Conservation (phyloP, 1,140 invertebrate species). For the Cephus cinctus region DNA sequence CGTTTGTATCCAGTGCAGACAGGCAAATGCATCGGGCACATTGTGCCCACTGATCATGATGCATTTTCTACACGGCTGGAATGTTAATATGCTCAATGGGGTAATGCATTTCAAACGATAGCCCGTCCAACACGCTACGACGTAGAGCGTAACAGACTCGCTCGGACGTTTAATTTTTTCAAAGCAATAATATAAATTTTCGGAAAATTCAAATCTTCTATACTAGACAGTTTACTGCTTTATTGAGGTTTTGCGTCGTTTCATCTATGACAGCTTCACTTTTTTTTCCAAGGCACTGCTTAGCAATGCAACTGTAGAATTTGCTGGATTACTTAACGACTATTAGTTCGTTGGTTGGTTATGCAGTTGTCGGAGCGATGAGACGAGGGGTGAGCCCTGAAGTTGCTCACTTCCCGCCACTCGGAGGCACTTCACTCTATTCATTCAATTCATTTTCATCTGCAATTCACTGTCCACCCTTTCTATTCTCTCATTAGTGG, state of each 20-base stretch:
- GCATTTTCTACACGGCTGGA: conserved; percentile 29
- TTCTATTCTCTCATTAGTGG: conserved; percentile 48
- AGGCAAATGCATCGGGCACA: conserved; percentile 38
- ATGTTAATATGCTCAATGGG: conserved; percentile 35
- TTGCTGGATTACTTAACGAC: too few relatives aligned
- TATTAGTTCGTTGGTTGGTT: too few relatives aligned
- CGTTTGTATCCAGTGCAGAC: conserved; percentile 32
- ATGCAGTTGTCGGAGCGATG: conserved; percentile 20
- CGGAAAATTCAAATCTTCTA: background rate
- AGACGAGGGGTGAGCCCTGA: conserved; percentile 12
- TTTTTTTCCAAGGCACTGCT: too few relatives aligned
- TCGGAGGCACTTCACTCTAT: conserved; percentile 49
- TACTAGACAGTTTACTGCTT: background rate
- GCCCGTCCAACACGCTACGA: conserved; percentile 18
- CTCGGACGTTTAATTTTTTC: too few relatives aligned
- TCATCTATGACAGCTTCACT: background rate
- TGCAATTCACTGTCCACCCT: conserved; percentile 45
- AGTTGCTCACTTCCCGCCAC: conserved; percentile 56
- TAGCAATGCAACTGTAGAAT: too few relatives aligned
- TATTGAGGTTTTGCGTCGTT: background rate
- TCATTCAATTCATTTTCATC: conserved; percentile 55
- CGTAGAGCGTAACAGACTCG: too few relatives aligned
- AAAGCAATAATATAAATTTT: too few relatives aligned
- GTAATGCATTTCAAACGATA: conserved; percentile 31
- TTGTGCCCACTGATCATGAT: conserved; percentile 32